A percentile compares a stretch with the other conserved stretches of the same genome.
Conservation (phyloP, 2,797 vertebrate genomes). For the Smutsia gigantea region DNA sequence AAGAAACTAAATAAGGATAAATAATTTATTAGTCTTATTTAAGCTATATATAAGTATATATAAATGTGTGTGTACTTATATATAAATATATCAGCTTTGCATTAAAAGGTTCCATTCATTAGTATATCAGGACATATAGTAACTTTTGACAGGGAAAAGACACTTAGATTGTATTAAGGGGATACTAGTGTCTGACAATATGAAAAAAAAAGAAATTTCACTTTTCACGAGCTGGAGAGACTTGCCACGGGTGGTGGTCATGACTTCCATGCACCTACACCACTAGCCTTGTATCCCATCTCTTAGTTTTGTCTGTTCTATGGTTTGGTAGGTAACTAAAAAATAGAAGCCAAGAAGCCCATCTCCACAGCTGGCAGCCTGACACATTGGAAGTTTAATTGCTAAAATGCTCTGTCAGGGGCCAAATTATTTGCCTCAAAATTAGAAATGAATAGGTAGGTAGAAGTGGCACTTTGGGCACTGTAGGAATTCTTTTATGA, state of each 20-base stretch:
- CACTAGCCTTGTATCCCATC: neutral
- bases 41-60: neutral
- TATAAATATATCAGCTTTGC: neutral
- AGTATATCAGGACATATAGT: neutral
- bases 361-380: slow-evolving; percentile 68
- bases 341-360: slow-evolving; percentile 58
- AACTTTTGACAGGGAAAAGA: neutral
- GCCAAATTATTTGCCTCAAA: slow-evolving; percentile 65
- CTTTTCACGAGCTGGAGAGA: neutral
- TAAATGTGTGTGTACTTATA: neutral
- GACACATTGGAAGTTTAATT: slow-evolving; percentile 69
- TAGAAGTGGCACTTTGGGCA: slow-evolving; percentile 45
- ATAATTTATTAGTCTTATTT: neutral
- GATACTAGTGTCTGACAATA: neutral
- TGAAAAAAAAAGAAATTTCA: neutral
- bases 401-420: slow-evolving; percentile 64
- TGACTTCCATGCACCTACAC: slow-evolving; percentile 39
- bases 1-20: no score
- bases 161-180: neutral
- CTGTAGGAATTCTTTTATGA: slow-evolving; percentile 54
- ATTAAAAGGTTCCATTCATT: neutral
- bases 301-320: slow-evolving; percentile 69
- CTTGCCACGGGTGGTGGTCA: slow-evolving; percentile 13
- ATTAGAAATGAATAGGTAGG: slow-evolving; percentile 55
- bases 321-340: slow-evolving; percentile 70